Percentiles rank a stretch among this genome's conserved stretches.
These are phyloP conservation scores for Rallus limicola DNA, from an alignment of 2,113 vertebrate species.

Conservation along the genomic window DNA sequence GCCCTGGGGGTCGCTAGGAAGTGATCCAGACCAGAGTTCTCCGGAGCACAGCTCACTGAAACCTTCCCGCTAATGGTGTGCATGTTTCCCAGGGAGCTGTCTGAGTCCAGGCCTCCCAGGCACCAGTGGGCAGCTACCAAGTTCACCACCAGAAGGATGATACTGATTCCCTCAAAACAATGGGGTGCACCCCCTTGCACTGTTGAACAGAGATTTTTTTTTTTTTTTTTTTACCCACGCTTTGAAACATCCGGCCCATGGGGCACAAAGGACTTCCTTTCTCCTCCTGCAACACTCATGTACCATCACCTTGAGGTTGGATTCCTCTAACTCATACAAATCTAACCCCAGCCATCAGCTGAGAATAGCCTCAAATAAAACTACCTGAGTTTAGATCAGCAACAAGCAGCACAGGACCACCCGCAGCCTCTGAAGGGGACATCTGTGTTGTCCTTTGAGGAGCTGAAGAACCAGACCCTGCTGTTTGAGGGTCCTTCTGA, in stretches of 20 bases:
- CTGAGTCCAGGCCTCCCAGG: not conserved
- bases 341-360: not conserved
- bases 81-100: not conserved
- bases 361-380: not conserved
- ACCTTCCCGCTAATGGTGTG: not conserved
- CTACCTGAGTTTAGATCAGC: not conserved
- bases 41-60: not conserved
- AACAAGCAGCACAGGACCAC: not conserved
- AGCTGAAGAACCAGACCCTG: not conserved
- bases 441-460: not conserved
- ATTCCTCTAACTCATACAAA: not conserved
- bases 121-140: not conserved
- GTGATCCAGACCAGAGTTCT: not conserved
- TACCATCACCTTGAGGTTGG: accelerated
- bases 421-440: not conserved
- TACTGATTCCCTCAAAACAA: not conserved
- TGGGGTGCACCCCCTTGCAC: not conserved
- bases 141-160: not conserved
- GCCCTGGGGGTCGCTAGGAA: not conserved
- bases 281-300: not conserved
- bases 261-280: not conserved
- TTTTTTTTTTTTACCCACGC: not conserved
- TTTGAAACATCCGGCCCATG: not conserved
- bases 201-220: not conserved
- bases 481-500: not conserved